Evolutionary conservation across 2,888 invertebrate species (phyloP), one percentile per base, ranked within the genome.

Genomic region (Ctenicera cuprea): DNA sequence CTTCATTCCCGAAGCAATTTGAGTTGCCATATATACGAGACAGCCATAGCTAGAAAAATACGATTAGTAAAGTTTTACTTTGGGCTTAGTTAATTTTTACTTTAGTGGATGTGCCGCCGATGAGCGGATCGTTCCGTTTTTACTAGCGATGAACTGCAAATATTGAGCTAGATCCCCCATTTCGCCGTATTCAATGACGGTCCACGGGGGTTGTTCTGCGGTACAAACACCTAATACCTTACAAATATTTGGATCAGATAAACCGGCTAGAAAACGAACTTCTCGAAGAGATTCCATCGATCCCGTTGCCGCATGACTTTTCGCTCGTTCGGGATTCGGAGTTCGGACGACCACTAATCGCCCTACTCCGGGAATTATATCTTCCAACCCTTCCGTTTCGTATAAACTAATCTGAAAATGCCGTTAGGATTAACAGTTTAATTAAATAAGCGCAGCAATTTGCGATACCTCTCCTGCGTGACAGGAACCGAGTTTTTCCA

Each of bases 1-100:
- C 85, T 92, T 92, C 93, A 94, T 94, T 50, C 93, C 94, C 9
- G 93, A 93, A 50, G 94, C 92, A 83, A 95, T 91, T 87, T 95
- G 94, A 66, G 91, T 90, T 64, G 92, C 92, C 90, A 94, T 92
- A 86, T 90, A 93, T 77, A 94, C 89, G 79, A 94, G 88, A 83
- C 91, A 91, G 78, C 91, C 92, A 85, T 91, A 91, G 85, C 93
- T 93, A 61, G 37, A 61, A 48, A 69, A 50, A 48, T 50, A 20
- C 18, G 33, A 80, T 76, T 76, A 50, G 57, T 33, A 62, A 62
- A 45, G 11, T 22, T 62, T 62, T 45, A 26, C 12, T 38, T 59
- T 11, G 7, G 16, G 59, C 12, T 38, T 20, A 59, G 11, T 59
- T 59, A 30, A 54, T 33, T 20, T 20, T 75, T 82, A 86, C 86